These are phyloP conservation scores for Zaprionus capensis DNA, from an alignment of 1,140 invertebrate genomes.

Conservation along the genomic window DNA sequence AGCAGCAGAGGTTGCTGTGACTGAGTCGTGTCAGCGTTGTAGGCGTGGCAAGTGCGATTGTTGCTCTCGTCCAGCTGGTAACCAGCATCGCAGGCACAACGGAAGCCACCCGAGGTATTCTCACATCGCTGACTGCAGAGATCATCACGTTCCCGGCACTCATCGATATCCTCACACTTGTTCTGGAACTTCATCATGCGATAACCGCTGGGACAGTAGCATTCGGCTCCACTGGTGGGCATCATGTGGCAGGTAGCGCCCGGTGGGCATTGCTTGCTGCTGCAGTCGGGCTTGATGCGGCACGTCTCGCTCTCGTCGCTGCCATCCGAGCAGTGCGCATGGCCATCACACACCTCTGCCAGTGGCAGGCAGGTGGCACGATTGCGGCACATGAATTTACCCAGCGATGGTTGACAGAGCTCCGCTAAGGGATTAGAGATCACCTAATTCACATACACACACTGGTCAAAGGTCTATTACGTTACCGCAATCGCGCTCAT, in stretches of 20 bases:
- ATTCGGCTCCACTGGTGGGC: slow-evolving; percentile 83
- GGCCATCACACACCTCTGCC: slow-evolving; percentile 87
- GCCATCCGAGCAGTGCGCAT: slow-evolving; percentile 81
- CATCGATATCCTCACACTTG: slow-evolving; percentile 89
- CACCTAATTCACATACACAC: not conserved
- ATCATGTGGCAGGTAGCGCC: slow-evolving; percentile 68
- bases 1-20: slow-evolving; percentile 88
- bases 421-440: slow-evolving; percentile 27
- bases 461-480: not conserved
- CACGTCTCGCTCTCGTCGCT: slow-evolving; percentile 79
- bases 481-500: slow-evolving; percentile 88
- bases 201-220: slow-evolving; percentile 85
- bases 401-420: slow-evolving; percentile 48
- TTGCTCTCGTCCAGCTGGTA: slow-evolving; percentile 88
- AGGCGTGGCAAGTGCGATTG: slow-evolving; percentile 89
- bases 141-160: slow-evolving; percentile 89
- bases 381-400: slow-evolving; percentile 79
- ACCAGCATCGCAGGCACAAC: slow-evolving; percentile 91
- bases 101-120: slow-evolving; percentile 91
- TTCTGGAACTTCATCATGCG: slow-evolving; percentile 65
- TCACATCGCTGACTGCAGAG: slow-evolving; percentile 93
- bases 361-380: slow-evolving; percentile 85
- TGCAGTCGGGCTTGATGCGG: slow-evolving; percentile 65
- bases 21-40: slow-evolving; percentile 74
- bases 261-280: slow-evolving; percentile 43